Base-by-base conservation (phyloP, 2,113 vertebrate genomes). In the Podarcis cretensis region DNA sequence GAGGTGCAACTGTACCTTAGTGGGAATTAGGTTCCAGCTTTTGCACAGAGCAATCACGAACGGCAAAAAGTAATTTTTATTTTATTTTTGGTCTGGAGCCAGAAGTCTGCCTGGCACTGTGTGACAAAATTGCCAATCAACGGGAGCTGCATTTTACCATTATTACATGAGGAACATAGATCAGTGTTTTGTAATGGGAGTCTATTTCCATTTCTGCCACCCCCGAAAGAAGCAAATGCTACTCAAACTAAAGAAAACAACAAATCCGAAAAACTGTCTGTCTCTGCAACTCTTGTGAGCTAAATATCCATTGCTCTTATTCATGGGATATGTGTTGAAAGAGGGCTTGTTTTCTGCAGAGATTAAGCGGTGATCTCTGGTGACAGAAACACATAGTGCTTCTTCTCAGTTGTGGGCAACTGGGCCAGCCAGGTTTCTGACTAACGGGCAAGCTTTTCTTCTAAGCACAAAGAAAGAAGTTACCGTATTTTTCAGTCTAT, bases 41-140 rank as follows among this genome's bases (percentile, higher is more conserved):
- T 63, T 85, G 48, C 75, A 66, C 68, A 65, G 54, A 65, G 54
- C 77, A 74, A 65, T 85, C 83, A 74, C 27, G 37, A 63, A 35
- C 73, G 65, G 21, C 18, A 32, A 80, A 54, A 85, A 80, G 74
- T 79, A 43, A 59, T 89, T 73, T 81, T 80, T 54, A 54, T 54
- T 54, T 54, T 54, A 54, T 12, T 54, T 54, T 48, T 63, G 80
- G 35, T 85, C 37, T 85, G 66, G 13, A 81, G 76, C 35, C 65
- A 73, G 71, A 84, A 63, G 66, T 63, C 76, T 80, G 82, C 27
- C 37, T 85, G 66, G 48, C 82, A 85, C 66, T 63, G 84, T 87
- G 80, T 91, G 87, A 83, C 92, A 82, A 81, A 84, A 80, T 71
- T 75, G n/a, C 89, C 66, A 77, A 89, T 87, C 78, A 91, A 87